phyloP scores from a whole-genome alignment of 2,113 vertebrate species.

The Vombatus ursinus region DNA sequence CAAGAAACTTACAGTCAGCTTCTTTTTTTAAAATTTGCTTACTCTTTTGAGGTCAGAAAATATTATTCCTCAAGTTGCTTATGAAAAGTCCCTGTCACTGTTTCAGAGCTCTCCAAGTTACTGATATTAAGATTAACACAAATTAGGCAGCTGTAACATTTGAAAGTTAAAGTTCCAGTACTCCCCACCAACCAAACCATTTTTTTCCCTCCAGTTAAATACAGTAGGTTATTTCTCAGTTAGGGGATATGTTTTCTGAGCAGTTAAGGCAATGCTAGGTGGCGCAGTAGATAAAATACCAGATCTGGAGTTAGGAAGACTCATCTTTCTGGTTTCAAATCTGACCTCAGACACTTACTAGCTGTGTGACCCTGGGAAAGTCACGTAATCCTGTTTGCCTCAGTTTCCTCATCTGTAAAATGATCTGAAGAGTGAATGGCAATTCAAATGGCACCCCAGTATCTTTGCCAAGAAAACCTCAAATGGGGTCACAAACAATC shows the following conservation, averaged over 20 bases:
- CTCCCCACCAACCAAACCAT: not conserved
- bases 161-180: constrained; percentile 42
- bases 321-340: not conserved
- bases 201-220: constrained; percentile 4
- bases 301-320: not conserved
- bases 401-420: not conserved
- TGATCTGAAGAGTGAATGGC: not conserved
- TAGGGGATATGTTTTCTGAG: not conserved
- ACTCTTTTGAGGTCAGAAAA: constrained; percentile 49
- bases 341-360: too few species aligned
- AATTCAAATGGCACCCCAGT: not conserved
- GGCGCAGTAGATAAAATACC: not conserved
- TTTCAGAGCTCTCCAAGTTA: constrained; percentile 51
- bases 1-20: constrained; percentile 54
- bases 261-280: not conserved
- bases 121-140: constrained; percentile 18
- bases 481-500: not conserved
- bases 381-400: not conserved
- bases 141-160: not conserved
- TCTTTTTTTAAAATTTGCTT: constrained; percentile 54
- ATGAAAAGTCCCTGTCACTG: constrained; percentile 12
- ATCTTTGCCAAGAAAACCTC: not conserved
- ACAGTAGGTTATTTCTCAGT: not conserved
- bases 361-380: not conserved
- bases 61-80: constrained; percentile 65